Evolutionary conservation across 2,113 vertebrate species (phyloP).

Genomic region (Halichoerus grypus): DNA sequence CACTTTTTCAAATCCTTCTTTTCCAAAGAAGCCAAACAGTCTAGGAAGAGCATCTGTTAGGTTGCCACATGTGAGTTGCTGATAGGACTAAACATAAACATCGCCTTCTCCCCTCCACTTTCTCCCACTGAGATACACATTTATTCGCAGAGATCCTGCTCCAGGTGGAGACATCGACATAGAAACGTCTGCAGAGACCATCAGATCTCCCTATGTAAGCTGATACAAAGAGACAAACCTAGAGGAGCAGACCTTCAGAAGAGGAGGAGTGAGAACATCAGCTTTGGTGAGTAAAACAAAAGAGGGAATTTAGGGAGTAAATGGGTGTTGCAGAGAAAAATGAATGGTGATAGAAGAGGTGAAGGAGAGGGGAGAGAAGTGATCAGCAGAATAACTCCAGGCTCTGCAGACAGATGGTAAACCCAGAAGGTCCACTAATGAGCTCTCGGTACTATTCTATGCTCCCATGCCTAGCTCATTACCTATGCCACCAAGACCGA

Average conservation of each 20-base stretch:
- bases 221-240: neutral
- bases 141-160: neutral
- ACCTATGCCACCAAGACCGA: neutral
- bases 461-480: neutral
- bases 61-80: neutral
- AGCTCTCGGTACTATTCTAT: neutral
- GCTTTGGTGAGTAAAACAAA: neutral
- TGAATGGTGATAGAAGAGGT: neutral
- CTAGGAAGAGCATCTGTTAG: constrained; percentile 9
- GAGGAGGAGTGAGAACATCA: neutral
- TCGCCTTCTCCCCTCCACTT: neutral
- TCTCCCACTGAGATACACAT: neutral
- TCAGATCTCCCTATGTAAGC: neutral
- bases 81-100: neutral
- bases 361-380: neutral
- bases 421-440: neutral
- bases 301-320: neutral
- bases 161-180: neutral
- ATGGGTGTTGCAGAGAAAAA: neutral
- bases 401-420: too few relatives aligned
- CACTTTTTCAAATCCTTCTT: constrained; percentile 27
- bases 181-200: neutral
- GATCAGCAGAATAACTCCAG: neutral
- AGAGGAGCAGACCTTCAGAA: neutral
- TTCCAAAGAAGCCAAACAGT: constrained; percentile 28